Base-by-base conservation (phyloP, 2,888 invertebrate species). In the Sinohyriopsis cumingii region DNA sequence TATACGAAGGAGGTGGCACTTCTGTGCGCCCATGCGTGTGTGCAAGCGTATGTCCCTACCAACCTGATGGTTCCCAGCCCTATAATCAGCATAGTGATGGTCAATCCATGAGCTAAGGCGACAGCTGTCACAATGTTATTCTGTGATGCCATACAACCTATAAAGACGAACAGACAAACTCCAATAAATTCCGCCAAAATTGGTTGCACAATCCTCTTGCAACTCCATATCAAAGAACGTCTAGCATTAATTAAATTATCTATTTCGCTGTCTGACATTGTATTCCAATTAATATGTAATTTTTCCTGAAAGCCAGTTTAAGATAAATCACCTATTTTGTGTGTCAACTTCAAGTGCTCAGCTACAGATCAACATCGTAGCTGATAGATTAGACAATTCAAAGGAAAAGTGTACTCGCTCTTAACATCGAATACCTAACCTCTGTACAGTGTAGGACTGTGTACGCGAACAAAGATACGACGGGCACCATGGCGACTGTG, bases 41-140 rank as follows among this genome's bases (percentile, higher is more conserved):
- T 59, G 6, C 25, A 9, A n/a, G 60, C 33, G 3, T 1, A 7
- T 33, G 7, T 6, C 33, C 33, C 33, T 33, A 33, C 75, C 66
- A 65, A 86, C 87, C 87, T 87, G 70, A 87, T 75, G 20, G 76
- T 72, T 0, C 84, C 86, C 9, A 84, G 69, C 7, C 79, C 78
- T 33, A 77, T 76, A 19, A 86, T 82, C 7, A 88, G 75, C 9
- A 86, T 63, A 0, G 84, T 80, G 55, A 88, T 86, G 24, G 81
- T 75, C 5, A 88, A 71, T 12, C 87, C 88, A 69, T 88, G 87
- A 7, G 82, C 84, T 12, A 85, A 19, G 3, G 85, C 87, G 0
- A 82, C 77, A 9, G 77, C 73, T 12, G 71, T 71, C 5, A 78
- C 65, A 28, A 69, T 60, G 1, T 63, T 59, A 24, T 61, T 68